Evolutionary conservation across 92 coral and sea anemone species (phyloP), one percentile per base, ranked within the genome.

Genomic region (Epizoanthus illoricatus): DNA sequence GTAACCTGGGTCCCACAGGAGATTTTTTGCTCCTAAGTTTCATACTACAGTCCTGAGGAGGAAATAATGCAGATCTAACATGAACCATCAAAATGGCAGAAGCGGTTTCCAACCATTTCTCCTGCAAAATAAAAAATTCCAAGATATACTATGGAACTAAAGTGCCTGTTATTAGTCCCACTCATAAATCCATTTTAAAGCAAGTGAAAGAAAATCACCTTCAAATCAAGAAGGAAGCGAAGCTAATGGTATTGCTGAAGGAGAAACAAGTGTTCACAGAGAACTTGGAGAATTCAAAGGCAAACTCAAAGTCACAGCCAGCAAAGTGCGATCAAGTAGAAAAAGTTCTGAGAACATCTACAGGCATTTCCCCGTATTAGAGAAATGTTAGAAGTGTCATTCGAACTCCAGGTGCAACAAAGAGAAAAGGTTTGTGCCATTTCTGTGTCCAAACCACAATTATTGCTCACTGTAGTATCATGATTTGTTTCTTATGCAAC

Each of bases 361-460:
- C 33, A 28, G 33, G 33, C 33, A 28, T 28, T 28, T 28, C 33
- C 33, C 21, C 49, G 3, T n/a, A 52, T 16, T 5, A 5, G 7
- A 41, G 68, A 33, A 65, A 73, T 8, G 17, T 80, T 4, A 80
- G 76, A 56, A 41, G 45, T 28, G 16, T 74, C 28, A 61, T 80
- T 36, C 74, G 43, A 55, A 80, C 84, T 80, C 84, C 84, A 33
- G 84, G 84, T 40, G 75, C 74, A 80, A 80, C 84, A 42, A 80
- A 80, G 73, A 52, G 84, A 21, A 62, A 80, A 80, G 84, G 84
- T 80, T 39, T 16, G 18, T 75, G 40, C 24, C 17, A 42, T 20
- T 39, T 36, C 8, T 5, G 11, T 13, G 28, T 39, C n/a, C n/a
- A n/a, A n/a, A n/a, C n/a, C n/a, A n/a, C n/a, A 28, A 28, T 28